phyloP scores from a whole-genome alignment of 2,113 vertebrate genomes.

The Nansenia antarctica region DNA sequence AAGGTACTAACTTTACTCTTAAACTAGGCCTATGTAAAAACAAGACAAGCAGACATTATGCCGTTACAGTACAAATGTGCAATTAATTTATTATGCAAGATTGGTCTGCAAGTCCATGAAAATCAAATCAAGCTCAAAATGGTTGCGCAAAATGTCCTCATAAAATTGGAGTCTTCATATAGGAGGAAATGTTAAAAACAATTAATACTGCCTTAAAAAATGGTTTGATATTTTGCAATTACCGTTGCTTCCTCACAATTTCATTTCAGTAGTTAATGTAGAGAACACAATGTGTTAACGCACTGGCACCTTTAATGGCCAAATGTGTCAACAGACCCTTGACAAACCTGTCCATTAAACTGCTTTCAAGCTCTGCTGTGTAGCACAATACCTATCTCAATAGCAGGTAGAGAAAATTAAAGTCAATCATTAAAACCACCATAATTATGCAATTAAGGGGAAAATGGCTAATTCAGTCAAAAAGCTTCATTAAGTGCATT shows the following conservation, averaged over 20 bases:
- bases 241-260: not conserved
- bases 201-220: not conserved
- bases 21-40: too few species aligned
- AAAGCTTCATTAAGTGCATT: constrained; percentile 10
- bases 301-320: constrained; percentile 37
- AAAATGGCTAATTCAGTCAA: constrained; percentile 17
- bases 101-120: not conserved
- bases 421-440: constrained; percentile 25
- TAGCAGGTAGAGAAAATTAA: constrained; percentile 18
- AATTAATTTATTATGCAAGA: not conserved
- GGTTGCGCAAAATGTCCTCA: not conserved
- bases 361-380: constrained; percentile 6
- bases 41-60: too few species aligned
- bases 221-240: not conserved
- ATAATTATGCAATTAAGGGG: constrained; percentile 17
- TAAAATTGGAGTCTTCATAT: not conserved
- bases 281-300: not conserved
- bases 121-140: not conserved
- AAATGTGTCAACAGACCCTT: constrained; percentile 22
- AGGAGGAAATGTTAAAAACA: not conserved
- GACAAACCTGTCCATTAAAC: constrained; percentile 18
- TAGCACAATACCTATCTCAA: constrained; percentile 16
- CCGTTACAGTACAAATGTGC: not conserved
- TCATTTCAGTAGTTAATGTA: constrained; percentile 2
- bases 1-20: not conserved